These are phyloP conservation scores for Gulo gulo DNA, from an alignment of 2,113 vertebrate genomes.

Conservation along the genomic window DNA sequence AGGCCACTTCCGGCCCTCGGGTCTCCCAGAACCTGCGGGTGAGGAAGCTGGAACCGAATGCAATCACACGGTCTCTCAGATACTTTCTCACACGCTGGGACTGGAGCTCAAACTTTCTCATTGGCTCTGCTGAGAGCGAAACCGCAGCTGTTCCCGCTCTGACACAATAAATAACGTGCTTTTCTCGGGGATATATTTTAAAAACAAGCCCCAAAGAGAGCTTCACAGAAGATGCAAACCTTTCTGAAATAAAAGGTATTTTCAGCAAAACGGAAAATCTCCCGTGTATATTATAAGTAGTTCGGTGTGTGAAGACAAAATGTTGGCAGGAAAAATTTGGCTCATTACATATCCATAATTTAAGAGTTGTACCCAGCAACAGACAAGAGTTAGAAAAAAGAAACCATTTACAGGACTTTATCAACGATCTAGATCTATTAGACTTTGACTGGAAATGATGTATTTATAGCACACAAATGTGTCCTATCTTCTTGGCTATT, in stretches of 20 bases:
- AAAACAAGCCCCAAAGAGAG: background rate
- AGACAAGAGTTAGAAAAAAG: background rate
- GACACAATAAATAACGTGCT: background rate
- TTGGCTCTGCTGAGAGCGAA: background rate
- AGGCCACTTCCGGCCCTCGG: background rate
- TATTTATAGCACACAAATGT: slow-evolving; percentile 37
- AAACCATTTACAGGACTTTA: background rate
- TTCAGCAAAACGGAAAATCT: slow-evolving; percentile 46
- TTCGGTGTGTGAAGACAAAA: slow-evolving; percentile 19
- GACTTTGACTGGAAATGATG: background rate
- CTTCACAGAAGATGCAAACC: background rate
- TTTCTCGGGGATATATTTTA: background rate
- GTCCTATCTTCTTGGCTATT: slow-evolving; percentile 36
- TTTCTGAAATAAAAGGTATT: slow-evolving; percentile 47
- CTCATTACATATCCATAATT: background rate
- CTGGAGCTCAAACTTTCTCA: background rate
- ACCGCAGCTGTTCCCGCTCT: background rate
- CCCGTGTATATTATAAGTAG: background rate
- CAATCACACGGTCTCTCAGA: background rate
- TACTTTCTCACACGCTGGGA: background rate
- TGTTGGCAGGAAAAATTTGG: background rate
- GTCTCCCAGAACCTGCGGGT: background rate
- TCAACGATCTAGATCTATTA: background rate
- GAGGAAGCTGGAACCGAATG: background rate
- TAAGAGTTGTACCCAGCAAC: slow-evolving; percentile 1